A percentile compares a stretch with the other conserved stretches of the same genome.
These are phyloP conservation scores for Eupithecia inturbata DNA, from an alignment of 2,888 invertebrate species.

Conservation along the genomic window DNA sequence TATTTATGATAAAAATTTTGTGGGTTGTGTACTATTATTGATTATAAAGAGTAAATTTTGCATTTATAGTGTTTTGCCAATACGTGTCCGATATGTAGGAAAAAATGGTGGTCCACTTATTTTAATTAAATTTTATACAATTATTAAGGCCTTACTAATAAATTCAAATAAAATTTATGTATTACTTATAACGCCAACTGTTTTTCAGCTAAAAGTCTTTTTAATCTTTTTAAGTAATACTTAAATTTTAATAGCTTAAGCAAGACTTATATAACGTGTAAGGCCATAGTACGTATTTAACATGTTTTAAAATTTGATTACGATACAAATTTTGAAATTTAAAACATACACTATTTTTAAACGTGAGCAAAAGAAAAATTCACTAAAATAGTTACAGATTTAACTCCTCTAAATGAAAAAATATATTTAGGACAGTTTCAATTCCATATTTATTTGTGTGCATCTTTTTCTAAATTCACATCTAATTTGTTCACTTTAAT, in stretches of 20 bases:
- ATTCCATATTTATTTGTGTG: not conserved
- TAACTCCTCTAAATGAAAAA: not conserved
- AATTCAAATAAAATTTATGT: not conserved
- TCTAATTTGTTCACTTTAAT: constrained; percentile 44
- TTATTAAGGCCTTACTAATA: constrained; percentile 13
- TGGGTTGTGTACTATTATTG: too few species aligned
- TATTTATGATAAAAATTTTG: not conserved
- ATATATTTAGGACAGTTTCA: not conserved
- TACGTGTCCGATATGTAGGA: constrained; percentile 31
- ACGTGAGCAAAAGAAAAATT: not conserved
- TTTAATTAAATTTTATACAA: not conserved
- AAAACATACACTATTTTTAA: not conserved
- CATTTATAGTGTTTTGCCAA: constrained; percentile 3
- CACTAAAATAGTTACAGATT: not conserved
- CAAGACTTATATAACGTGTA: constrained; percentile 27
- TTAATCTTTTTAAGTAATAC: not conserved
- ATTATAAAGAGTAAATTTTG: too few species aligned
- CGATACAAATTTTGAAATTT: not conserved
- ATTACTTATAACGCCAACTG: not conserved
- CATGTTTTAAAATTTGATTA: constrained; percentile 7
- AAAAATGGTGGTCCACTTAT: constrained; percentile 18
- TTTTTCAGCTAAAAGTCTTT: not conserved
- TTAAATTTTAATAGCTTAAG: constrained; percentile 20
- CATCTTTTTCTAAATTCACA: constrained; percentile 14
- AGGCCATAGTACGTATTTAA: constrained; percentile 42